Evolutionary conservation across 2,888 invertebrate genomes (phyloP).

Genomic region (Crematogaster levior): DNA sequence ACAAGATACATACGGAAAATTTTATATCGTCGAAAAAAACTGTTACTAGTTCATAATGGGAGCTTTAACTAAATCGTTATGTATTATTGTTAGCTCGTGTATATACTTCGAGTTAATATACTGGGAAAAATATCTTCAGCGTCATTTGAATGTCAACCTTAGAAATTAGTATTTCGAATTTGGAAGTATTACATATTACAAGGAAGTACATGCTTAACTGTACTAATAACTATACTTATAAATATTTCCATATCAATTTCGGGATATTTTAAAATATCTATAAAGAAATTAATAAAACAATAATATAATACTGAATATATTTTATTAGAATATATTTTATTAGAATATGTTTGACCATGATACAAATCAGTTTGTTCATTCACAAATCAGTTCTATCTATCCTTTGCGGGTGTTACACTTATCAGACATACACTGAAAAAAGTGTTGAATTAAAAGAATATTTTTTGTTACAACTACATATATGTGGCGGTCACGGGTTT

Average conservation of each 20-base stretch:
- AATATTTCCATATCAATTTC: neutral
- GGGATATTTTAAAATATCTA: neutral
- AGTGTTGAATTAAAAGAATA: too few species aligned
- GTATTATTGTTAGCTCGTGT: neutral
- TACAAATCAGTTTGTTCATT: too few species aligned
- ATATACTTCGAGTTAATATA: neutral
- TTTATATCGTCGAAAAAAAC: neutral
- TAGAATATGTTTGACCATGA: neutral
- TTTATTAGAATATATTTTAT: too few species aligned
- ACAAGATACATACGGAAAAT: neutral
- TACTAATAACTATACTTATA: neutral
- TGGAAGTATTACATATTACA: neutral
- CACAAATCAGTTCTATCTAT: too few species aligned
- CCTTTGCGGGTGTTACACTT: too few species aligned
- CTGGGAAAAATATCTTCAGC: neutral
- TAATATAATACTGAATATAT: neutral
- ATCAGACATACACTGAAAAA: too few species aligned
- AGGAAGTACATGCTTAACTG: neutral
- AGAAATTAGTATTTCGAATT: neutral
- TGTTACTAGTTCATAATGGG: neutral
- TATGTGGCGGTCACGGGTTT: too few species aligned
- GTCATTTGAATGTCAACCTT: neutral
- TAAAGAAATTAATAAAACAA: neutral
- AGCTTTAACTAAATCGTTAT: neutral
- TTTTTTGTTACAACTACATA: too few species aligned